Conservation (phyloP, 2,113 vertebrate genomes). For the Clarias magur region DNA sequence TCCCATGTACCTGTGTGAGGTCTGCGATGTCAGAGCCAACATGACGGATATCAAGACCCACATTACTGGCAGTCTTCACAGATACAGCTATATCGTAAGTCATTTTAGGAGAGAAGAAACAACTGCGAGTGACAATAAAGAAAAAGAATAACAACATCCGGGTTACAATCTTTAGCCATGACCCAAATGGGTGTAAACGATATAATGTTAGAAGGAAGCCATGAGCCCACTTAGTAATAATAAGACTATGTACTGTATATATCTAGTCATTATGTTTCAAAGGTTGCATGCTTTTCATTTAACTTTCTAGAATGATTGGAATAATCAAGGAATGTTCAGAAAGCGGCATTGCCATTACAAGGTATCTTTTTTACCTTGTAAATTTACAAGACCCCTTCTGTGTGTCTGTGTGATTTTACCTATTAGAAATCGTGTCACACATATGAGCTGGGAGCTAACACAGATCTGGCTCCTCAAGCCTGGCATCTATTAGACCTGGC, state of each 20-base stretch:
- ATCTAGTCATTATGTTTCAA: not conserved
- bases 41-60: not conserved
- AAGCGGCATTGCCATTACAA: not conserved
- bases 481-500: not conserved
- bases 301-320: not conserved
- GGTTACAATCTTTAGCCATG: not conserved
- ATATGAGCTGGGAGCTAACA: not conserved
- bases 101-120: not conserved
- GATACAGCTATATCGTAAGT: not conserved
- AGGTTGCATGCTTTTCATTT: not conserved
- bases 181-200: not conserved
- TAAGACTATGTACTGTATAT: no score
- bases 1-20: constrained; percentile 1
- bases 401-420: not conserved
- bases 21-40: not conserved
- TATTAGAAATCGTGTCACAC: not conserved
- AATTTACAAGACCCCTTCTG: not conserved
- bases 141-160: not conserved
- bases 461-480: not conserved
- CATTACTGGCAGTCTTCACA: not conserved
- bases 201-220: not conserved
- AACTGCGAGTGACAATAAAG: not conserved
- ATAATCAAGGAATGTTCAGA: not conserved
- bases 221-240: not conserved
- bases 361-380: not conserved